Conservation (phyloP, 2,888 invertebrate species). For the Heliconius erato region DNA sequence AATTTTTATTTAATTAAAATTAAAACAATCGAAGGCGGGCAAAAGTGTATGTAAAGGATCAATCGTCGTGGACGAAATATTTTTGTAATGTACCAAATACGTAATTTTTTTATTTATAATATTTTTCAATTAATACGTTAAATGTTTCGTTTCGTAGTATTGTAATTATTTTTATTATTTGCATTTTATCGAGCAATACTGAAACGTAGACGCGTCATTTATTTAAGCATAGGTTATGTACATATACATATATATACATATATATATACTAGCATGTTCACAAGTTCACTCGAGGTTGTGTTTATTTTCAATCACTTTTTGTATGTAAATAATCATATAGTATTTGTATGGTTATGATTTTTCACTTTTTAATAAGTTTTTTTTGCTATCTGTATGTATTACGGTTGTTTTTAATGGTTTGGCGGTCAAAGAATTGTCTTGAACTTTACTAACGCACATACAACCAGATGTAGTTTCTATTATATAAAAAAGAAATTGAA, state of each 20-base stretch:
- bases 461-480: neutral
- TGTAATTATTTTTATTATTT: conserved; percentile 21
- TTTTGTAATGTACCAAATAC: conserved; percentile 30
- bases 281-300: conserved; percentile 83
- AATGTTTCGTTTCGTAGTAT: conserved; percentile 27
- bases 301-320: conserved; percentile 52
- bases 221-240: conserved; percentile 34
- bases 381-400: conserved; percentile 32
- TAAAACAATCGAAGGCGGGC: neutral
- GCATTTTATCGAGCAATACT: conserved; percentile 28
- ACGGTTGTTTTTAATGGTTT: conserved; percentile 18
- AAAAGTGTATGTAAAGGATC: neutral
- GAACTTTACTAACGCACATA: neutral
- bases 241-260: no score
- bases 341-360: conserved; percentile 18
- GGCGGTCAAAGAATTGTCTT: conserved; percentile 21
- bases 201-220: conserved; percentile 20
- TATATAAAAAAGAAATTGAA: neutral
- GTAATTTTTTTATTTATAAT: conserved; percentile 18
- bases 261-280: conserved; percentile 51
- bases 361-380: conserved; percentile 32
- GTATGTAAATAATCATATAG: conserved; percentile 20
- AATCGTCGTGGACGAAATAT: conserved; percentile 1
- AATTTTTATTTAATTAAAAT: neutral
- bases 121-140: conserved; percentile 21